These are phyloP conservation scores for Crotalus tigris DNA, from an alignment of 2,113 vertebrate genomes.

Conservation along the genomic window DNA sequence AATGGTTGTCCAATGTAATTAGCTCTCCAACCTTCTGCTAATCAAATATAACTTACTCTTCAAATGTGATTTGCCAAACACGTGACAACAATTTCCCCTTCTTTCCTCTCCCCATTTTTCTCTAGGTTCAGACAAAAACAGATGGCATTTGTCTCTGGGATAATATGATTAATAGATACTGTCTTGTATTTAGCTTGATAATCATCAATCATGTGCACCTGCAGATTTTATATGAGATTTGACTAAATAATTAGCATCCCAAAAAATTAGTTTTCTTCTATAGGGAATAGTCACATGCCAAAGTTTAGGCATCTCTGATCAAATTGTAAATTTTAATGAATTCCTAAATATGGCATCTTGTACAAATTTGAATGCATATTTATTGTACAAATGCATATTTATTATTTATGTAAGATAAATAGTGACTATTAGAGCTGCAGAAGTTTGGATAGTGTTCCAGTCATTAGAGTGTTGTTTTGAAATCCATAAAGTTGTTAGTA, in stretches of 20 bases:
- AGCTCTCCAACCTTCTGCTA: not conserved
- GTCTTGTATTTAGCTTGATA: not conserved
- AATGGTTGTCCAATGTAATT: not conserved
- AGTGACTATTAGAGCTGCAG: not conserved
- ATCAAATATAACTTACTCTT: not conserved
- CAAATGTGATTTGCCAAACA: not conserved
- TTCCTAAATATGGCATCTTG: not conserved
- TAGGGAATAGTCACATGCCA: not conserved
- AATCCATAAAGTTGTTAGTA: not conserved
- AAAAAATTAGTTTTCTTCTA: slow-evolving; percentile 1
- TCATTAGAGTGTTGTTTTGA: not conserved
- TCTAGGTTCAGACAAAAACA: not conserved
- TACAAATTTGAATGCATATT: not conserved
- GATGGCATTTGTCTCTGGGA: not conserved
- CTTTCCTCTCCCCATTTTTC: not conserved
- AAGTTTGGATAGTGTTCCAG: not conserved
- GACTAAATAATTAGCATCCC: not conserved
- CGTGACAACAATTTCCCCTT: not conserved
- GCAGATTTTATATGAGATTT: not conserved
- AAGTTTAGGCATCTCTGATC: not conserved
- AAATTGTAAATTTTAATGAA: not conserved
- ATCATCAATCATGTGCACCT: not conserved
- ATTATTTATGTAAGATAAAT: not conserved
- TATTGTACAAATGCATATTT: not conserved
- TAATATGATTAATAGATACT: not conserved